Evolutionary conservation across 2,797 vertebrate species (phyloP).

Genomic region (Crocidura indochinensis): DNA sequence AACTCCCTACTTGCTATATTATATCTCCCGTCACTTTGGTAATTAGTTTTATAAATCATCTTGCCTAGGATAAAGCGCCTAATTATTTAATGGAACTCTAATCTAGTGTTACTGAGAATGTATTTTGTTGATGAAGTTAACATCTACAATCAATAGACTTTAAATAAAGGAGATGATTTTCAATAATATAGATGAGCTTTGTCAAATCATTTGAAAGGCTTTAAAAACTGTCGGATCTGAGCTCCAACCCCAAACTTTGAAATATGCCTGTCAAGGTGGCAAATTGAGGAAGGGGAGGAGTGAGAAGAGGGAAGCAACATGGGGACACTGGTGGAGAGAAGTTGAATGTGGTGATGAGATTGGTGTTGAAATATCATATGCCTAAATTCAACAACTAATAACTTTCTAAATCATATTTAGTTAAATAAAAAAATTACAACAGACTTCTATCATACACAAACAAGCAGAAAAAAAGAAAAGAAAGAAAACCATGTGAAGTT

Average conservation of each 20-base stretch:
- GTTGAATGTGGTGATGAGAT: background rate
- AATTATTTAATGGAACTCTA: conserved; percentile 38
- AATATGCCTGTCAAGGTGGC: too few species aligned
- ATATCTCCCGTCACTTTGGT: background rate
- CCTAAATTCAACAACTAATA: too few species aligned
- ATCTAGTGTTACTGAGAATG: background rate
- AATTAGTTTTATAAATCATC: background rate
- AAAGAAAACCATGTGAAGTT: background rate
- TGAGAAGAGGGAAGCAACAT: too few species aligned
- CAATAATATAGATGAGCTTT: background rate
- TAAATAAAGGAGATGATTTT: background rate
- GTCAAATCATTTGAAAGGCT: background rate
- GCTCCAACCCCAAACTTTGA: too few species aligned
- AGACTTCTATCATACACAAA: background rate
- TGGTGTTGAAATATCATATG: background rate
- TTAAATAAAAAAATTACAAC: too few species aligned
- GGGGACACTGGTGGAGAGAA: too few species aligned
- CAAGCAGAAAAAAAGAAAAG: too few species aligned
- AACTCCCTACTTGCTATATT: too few species aligned
- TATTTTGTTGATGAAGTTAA: conserved; percentile 5
- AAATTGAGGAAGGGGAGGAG: too few species aligned
- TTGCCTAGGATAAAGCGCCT: background rate
- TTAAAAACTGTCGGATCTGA: background rate
- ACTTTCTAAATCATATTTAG: too few species aligned
- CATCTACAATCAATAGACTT: background rate